These are phyloP conservation scores for Pitangus sulphuratus DNA, from an alignment of 2,797 vertebrate species.

Conservation along the genomic window DNA sequence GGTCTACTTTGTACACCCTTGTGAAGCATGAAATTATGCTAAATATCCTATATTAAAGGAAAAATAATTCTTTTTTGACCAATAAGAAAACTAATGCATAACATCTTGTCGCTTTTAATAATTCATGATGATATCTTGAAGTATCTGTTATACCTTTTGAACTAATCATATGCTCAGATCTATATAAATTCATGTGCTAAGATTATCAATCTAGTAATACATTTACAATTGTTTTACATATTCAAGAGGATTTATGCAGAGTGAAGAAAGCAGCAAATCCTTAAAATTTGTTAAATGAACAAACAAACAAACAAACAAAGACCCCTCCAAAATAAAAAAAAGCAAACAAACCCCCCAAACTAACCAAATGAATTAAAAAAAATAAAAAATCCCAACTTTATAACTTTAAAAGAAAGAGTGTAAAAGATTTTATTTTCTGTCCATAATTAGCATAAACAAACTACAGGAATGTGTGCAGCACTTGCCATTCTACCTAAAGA, in stretches of 20 bases:
- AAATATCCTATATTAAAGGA: background rate
- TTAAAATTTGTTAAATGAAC: background rate
- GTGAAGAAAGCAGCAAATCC: background rate
- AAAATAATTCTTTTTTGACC: background rate
- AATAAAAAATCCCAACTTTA: fast-evolving
- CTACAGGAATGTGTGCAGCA: background rate
- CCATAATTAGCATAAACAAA: background rate
- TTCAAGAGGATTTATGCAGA: background rate
- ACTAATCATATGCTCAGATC: background rate
- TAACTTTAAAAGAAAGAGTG: background rate
- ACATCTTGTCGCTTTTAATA: background rate
- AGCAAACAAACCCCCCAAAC: no score
- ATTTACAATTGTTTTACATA: background rate
- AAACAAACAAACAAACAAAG: background rate
- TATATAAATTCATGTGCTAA: background rate
- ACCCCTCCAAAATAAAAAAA: background rate
- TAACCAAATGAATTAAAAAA: background rate
- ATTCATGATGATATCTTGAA: background rate
- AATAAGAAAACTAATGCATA: background rate
- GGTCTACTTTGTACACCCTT: background rate
- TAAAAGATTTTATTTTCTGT: background rate
- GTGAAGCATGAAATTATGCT: background rate
- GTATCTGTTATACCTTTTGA: background rate
- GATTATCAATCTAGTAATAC: background rate
- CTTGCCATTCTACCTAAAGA: background rate